phyloP scores from a whole-genome alignment of 2,113 vertebrate species.

The Cryptotis parvus region DNA sequence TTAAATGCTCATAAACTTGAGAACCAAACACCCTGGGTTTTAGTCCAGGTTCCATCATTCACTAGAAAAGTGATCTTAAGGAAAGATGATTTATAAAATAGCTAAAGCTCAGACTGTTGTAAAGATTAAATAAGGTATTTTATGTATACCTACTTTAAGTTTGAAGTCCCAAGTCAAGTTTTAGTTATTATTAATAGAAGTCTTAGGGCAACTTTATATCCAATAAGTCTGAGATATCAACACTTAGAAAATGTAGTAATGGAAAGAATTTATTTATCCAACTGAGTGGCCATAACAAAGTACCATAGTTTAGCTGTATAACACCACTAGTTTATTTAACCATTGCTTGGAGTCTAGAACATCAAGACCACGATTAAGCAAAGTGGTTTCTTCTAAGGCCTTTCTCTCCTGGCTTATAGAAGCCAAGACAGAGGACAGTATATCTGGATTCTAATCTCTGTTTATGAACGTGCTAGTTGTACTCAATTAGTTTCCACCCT shows the following conservation, averaged over 20 bases:
- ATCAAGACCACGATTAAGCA: neutral
- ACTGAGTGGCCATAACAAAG: neutral
- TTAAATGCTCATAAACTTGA: conserved; percentile 48
- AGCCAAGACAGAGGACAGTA: neutral
- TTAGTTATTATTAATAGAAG: neutral
- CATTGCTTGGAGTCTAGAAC: neutral
- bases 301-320: neutral
- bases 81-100: neutral
- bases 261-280: neutral
- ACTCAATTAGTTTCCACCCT: neutral
- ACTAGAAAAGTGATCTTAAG: neutral
- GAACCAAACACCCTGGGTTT: neutral
- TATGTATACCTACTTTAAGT: neutral
- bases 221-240: neutral
- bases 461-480: neutral
- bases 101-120: neutral
- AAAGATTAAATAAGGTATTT: neutral
- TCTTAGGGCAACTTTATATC: neutral
- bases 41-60: neutral
- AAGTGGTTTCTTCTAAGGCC: neutral
- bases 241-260: accelerated
- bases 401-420: neutral
- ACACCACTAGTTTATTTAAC: neutral
- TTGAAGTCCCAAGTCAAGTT: neutral
- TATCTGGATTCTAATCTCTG: neutral